Base-by-base conservation (phyloP, 2,797 vertebrate genomes). In the Lateolabrax maculatus region DNA sequence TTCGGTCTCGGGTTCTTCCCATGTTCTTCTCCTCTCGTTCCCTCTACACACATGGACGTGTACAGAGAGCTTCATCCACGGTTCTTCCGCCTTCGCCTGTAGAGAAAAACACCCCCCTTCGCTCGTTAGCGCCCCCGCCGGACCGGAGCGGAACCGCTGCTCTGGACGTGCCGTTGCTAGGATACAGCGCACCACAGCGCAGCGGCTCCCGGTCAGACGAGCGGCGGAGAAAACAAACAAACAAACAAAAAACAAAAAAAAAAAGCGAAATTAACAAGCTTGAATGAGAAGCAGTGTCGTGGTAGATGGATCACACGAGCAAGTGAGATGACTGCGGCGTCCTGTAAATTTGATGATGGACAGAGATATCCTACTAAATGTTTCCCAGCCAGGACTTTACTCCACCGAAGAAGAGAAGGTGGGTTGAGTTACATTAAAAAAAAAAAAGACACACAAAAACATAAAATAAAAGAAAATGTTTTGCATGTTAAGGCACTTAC, bases 141-240 rank as follows among this genome's bases (percentile, higher is more conserved):
- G 90, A 49, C 44, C 2, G 89, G 88, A 84, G 55, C 60, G 3
- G 11, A 34, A 34, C 31, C 6, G 6, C 31, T 16, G 5, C 4
- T 7, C 27, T 43, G 34, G 0, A 27, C 53, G 15, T 5, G 68
- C 51, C 87, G 93, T 94, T 94, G 93, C 93, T 93, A 92, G 69
- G 94, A 84, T 76, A 95, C 90, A 16, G 58, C 76, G 71, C 77
- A 64, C 75, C 12, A 76, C 80, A 66, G 31, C 55, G 72, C n/a
- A n/a, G n/a, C n/a, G n/a, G n/a, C n/a, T n/a, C n/a, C n/a, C n/a
- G n/a, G n/a, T n/a, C n/a, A n/a, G n/a, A n/a, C n/a, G n/a, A n/a
- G n/a, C n/a, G n/a, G n/a, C n/a, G n/a, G n/a, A n/a, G n/a, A n/a
- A n/a, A n/a, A n/a, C n/a, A n/a, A n/a, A n/a, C n/a, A n/a, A n/a